Conservation (phyloP, 2,888 invertebrate species). For the Campoletis raptor region DNA sequence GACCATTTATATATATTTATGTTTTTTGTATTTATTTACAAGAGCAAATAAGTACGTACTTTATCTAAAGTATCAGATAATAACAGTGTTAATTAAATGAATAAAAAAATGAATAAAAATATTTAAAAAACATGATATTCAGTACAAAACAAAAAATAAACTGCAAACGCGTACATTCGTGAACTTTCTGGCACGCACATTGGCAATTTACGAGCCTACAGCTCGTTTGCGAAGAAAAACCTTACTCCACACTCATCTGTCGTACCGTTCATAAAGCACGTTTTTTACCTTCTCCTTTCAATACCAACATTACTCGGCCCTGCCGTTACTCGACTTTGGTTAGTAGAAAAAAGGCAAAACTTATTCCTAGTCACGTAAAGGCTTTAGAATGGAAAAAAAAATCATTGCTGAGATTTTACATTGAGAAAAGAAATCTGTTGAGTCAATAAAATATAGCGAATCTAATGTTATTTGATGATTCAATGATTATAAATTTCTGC, state of each 20-base stretch:
- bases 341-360: constrained; percentile 46
- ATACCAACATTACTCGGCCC: not conserved
- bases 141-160: not conserved
- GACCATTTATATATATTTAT: not conserved
- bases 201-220: constrained; percentile 50
- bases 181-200: constrained; percentile 58
- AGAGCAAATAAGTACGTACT: not conserved
- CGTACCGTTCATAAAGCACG: constrained; percentile 23
- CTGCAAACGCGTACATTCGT: not conserved
- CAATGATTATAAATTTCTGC: not conserved
- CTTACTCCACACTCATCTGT: constrained; percentile 50
- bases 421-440: not conserved
- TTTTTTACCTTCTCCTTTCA: constrained; percentile 13
- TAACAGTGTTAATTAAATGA: not conserved
- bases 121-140: not conserved
- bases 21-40: not conserved
- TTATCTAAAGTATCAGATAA: constrained; percentile 5
- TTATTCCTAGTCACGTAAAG: constrained; percentile 62
- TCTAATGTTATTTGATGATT: not conserved
- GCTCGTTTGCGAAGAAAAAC: constrained; percentile 48
- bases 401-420: not conserved
- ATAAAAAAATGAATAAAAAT: not conserved
- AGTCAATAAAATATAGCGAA: not conserved
- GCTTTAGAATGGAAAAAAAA: not conserved
- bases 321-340: constrained; percentile 14